A percentile compares a stretch with the other conserved stretches of the same genome.
phyloP scores from a whole-genome alignment of 2,888 invertebrate genomes.

The Vandiemenella viatica region DNA sequence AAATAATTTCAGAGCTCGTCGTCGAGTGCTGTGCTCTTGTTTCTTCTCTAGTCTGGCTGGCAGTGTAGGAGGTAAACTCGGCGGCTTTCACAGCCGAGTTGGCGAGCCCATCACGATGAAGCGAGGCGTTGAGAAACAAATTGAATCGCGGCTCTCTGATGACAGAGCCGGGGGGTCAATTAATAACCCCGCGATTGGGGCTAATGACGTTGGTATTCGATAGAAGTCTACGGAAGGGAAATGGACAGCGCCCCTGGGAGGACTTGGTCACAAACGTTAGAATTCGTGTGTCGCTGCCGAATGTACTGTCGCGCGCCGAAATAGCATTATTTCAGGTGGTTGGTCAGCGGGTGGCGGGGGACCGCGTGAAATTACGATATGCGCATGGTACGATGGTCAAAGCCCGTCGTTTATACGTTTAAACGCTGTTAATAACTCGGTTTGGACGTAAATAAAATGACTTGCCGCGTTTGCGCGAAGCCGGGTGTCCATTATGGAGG shows the following conservation, averaged over 20 bases:
- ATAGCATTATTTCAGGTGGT: conserved; percentile 4
- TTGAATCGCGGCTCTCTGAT: neutral
- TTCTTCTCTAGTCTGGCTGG: too few species aligned
- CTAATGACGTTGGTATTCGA: neutral
- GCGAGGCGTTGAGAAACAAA: neutral
- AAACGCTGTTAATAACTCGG: conserved; percentile 4
- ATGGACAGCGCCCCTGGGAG: too few species aligned
- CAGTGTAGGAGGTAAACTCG: too few species aligned
- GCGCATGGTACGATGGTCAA: neutral
- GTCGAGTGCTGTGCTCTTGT: too few species aligned
- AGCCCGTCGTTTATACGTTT: conserved; percentile 3
- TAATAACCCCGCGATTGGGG: neutral
- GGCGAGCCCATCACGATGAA: neutral
- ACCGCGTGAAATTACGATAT: conserved; percentile 4
- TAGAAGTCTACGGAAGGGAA: too few species aligned
- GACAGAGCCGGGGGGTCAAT: neutral
- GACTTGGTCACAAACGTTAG: neutral
- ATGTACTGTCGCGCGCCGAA: neutral
- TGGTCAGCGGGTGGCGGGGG: neutral
- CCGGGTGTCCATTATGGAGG: neutral
- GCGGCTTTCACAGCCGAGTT: neutral
- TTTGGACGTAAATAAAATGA: conserved; percentile 1
- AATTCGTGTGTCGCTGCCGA: conserved; percentile 1
- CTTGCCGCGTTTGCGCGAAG: neutral
- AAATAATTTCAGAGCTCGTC: too few species aligned